These are phyloP conservation scores for Plutella xylostella DNA, from an alignment of 2,888 invertebrate genomes.

Conservation along the genomic window DNA sequence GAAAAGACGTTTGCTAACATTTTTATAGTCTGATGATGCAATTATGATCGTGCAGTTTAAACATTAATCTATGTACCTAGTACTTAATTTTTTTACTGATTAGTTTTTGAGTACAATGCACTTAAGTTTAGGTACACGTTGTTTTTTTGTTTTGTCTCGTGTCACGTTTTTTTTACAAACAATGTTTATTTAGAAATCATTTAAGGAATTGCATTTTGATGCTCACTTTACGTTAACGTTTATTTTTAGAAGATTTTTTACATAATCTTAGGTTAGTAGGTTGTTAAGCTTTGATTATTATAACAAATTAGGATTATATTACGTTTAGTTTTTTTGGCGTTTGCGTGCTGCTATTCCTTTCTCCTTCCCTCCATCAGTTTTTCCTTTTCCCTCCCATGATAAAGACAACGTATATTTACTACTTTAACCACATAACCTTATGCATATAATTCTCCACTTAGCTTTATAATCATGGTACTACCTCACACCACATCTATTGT, in stretches of 20 bases:
- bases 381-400: not conserved
- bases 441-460: slow-evolving; percentile 25
- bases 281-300: too few relatives aligned
- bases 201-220: slow-evolving; percentile 27
- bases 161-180: slow-evolving; percentile 31
- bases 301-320: not conserved
- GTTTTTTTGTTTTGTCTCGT: slow-evolving; percentile 33
- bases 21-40: slow-evolving; percentile 40
- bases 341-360: not conserved
- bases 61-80: slow-evolving; percentile 23
- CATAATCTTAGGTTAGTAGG: too few relatives aligned
- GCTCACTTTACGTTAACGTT: too few relatives aligned
- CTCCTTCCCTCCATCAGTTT: not conserved
- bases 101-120: slow-evolving; percentile 47
- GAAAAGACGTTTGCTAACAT: slow-evolving; percentile 30
- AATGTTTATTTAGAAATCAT: slow-evolving; percentile 21
- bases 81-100: slow-evolving; percentile 22
- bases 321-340: not conserved
- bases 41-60: not conserved
- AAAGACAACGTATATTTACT: not conserved
- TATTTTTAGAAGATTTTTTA: too few relatives aligned
- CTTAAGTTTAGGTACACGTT: too few relatives aligned
- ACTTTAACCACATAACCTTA: slow-evolving; percentile 2
- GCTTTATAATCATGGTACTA: slow-evolving; percentile 39
- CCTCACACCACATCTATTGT: slow-evolving; percentile 53